These are phyloP conservation scores for Lepidochitona cinerea DNA, from an alignment of 2,888 invertebrate species.

Conservation along the genomic window DNA sequence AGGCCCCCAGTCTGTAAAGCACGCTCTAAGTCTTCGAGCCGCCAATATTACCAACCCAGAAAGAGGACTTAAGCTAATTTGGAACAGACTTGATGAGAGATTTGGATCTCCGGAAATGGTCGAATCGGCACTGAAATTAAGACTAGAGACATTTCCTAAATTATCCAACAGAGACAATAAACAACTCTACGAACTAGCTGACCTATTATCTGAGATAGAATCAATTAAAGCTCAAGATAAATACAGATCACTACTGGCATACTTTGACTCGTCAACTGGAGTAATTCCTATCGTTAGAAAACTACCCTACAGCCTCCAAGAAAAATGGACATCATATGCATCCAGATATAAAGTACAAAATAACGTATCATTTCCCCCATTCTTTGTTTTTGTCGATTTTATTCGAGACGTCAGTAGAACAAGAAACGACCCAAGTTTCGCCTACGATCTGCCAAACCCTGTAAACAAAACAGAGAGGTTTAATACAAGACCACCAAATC, in stretches of 20 bases:
- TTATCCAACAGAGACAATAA: slow-evolving; percentile 17
- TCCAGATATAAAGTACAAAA: slow-evolving; percentile 17
- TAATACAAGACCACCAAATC: too few species aligned
- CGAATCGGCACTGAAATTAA: slow-evolving; percentile 15
- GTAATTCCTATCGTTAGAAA: slow-evolving; percentile 27
- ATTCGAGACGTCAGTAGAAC: slow-evolving; percentile 13
- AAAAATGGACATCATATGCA: slow-evolving; percentile 16
- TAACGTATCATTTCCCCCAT: slow-evolving; percentile 23
- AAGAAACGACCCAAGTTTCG: slow-evolving; percentile 22
- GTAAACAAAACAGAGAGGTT: too few species aligned
- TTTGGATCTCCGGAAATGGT: slow-evolving; percentile 20
- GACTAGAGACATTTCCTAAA: slow-evolving; percentile 16
- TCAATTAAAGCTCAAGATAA: slow-evolving; percentile 17
- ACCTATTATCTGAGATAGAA: slow-evolving; percentile 25
- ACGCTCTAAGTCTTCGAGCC: slow-evolving; percentile 14
- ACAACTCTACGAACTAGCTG: slow-evolving; percentile 24
- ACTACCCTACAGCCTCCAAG: slow-evolving; percentile 20
- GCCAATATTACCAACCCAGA: slow-evolving; percentile 14
- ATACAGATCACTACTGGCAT: slow-evolving; percentile 16
- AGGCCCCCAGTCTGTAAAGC: slow-evolving; percentile 23
- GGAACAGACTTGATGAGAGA: slow-evolving; percentile 22
- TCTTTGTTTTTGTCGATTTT: slow-evolving; percentile 20
- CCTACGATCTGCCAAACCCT: slow-evolving; percentile 5
- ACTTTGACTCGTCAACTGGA: slow-evolving; percentile 27
- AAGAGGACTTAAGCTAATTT: slow-evolving; percentile 11